A percentile compares a stretch with the other conserved stretches of the same genome.
phyloP scores from a whole-genome alignment of 2,113 vertebrate genomes.

The Dicrurus megarhynchus region DNA sequence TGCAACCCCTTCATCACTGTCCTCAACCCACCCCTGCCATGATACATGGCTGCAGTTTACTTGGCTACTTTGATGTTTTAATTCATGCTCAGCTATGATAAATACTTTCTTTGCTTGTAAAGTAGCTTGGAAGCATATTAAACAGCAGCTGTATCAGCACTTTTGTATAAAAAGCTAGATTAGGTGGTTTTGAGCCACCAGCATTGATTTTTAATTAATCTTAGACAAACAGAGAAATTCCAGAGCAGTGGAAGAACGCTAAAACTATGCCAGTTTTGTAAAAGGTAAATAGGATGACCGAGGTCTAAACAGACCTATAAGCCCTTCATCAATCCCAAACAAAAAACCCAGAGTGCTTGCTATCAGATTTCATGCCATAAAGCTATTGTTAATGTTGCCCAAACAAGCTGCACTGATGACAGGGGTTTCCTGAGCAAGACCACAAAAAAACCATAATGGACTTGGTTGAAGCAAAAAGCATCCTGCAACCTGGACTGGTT shows the following conservation, averaged over 20 bases:
- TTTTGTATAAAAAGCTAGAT: background rate
- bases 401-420: background rate
- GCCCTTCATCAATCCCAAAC: background rate
- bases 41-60: background rate
- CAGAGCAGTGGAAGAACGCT: background rate
- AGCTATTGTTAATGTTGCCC: background rate
- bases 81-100: background rate
- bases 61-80: background rate
- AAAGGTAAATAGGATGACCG: background rate
- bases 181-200: background rate
- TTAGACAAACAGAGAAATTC: background rate
- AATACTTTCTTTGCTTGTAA: background rate
- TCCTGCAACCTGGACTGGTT: background rate
- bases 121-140: background rate
- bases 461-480: background rate
- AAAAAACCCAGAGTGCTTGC: background rate
- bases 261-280: background rate
- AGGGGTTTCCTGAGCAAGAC: background rate
- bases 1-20: background rate
- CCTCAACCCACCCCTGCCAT: background rate
- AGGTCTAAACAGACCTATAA: background rate
- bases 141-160: background rate
- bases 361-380: background rate
- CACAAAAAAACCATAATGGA: background rate
- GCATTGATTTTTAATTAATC: slow-evolving; percentile 33